Percentiles rank a stretch among this genome's conserved stretches.
Conservation (phyloP, 2,113 vertebrate genomes). For the Hemicordylus capensis region DNA sequence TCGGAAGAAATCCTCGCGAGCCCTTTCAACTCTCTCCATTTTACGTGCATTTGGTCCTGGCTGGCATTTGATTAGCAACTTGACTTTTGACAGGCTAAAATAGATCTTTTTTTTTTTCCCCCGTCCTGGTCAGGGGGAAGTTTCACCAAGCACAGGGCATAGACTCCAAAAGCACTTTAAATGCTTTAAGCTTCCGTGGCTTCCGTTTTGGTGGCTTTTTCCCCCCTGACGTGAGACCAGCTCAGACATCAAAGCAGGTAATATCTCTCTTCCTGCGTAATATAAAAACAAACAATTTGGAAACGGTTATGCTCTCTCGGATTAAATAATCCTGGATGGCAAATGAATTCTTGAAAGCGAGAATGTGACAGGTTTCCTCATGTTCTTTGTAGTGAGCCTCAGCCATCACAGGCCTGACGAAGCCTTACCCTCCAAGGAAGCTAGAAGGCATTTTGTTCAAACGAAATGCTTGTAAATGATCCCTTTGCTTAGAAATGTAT, state of each 20-base stretch:
- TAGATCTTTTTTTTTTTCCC: not conserved
- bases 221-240: conserved; percentile 49
- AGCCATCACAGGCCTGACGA: conserved; percentile 48
- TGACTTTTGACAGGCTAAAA: not conserved
- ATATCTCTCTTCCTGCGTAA: conserved; percentile 44
- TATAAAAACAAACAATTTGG: conserved; percentile 61
- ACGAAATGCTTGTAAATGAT: conserved; percentile 30
- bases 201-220: not conserved
- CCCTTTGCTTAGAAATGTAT: not conserved
- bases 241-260: conserved; percentile 69
- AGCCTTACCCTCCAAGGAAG: not conserved
- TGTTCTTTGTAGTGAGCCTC: conserved; percentile 55
- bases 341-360: conserved; percentile 63
- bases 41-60: rapidly evolving
- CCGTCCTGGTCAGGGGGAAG: not conserved
- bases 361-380: conserved; percentile 39
- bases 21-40: not conserved
- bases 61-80: not conserved
- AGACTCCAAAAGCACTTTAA: not conserved
- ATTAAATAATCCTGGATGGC: conserved; percentile 63
- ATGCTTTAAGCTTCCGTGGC: conserved; percentile 1
- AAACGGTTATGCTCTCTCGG: conserved; percentile 46
- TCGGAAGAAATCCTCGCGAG: rapidly evolving
- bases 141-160: rapidly evolving
- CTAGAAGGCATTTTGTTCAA: conserved; percentile 39